Base-by-base conservation (phyloP, 2,797 vertebrate genomes). In the Megaceryle alcyon region DNA sequence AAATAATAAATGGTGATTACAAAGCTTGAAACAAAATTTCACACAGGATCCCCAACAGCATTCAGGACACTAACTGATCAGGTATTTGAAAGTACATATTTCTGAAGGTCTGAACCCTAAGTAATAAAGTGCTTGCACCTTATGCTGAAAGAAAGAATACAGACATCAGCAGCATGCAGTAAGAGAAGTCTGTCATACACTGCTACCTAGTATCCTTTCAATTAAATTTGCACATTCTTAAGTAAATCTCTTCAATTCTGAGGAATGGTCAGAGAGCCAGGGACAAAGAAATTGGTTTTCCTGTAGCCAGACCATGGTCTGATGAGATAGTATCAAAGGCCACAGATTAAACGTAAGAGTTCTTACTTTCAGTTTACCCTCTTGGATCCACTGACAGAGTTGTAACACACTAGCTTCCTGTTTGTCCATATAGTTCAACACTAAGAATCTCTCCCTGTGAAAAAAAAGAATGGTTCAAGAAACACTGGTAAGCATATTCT, bases 361-460 rank as follows among this genome's bases (percentile, higher is more conserved):
- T 92, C 96, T 88, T 97, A 99, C 99, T 98, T 99, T 99, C 94
- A 99, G 84, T 95, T 99, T 98, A 46, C 98, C 99, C 44, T 98
- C 98, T 85, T 98, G 98, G 86, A 99, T 98, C 98, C 98, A 98
- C 33, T 98, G 98, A 96, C 99, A 98, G 76, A 99, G 98, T 70
- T 99, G 98, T 39, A 95, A 84, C 48, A 99, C 85, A 31, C 98
- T 96, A 61, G 98, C 96, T 20, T 98, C 98, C 44, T 98, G 97
- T 96, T 99, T 98, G 92, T 98, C 98, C 97, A 97, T 98, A 84
- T 99, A 99, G 92, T 98, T 98, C 10, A 99, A 95, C 64, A 99
- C 98, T n/a, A 98, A 90, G 92, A 99, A 99, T 87, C 99, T 98
- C 91, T 99, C 99, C 92, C 99, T 99, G 84, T 39, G 61, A 80